Conservation (phyloP, 1,140 invertebrate species). For the Stegodyphus mimosarum region DNA sequence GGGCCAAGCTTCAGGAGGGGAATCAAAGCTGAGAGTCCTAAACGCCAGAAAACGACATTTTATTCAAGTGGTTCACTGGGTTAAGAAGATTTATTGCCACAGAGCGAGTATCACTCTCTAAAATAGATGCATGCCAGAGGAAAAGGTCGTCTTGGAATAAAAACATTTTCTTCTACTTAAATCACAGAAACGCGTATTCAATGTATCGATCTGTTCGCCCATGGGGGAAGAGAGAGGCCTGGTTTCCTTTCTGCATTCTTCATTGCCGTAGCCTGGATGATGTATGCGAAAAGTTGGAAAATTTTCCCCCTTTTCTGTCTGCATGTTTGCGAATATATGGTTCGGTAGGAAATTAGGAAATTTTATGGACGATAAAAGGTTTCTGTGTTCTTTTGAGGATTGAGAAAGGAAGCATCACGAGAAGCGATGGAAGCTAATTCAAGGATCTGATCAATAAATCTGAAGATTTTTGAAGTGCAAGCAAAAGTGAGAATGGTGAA, state of each 20-base stretch:
- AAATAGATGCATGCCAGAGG: conserved; percentile 54
- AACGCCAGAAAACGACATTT: conserved; percentile 46
- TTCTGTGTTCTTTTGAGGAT: not conserved
- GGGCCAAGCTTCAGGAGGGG: conserved; percentile 8
- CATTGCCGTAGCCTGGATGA: conserved; percentile 35
- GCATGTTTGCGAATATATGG: conserved; percentile 34
- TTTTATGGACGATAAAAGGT: conserved; percentile 31
- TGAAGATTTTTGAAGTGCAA: too few relatives aligned
- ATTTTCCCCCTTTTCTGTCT: conserved; percentile 24
- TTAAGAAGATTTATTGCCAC: conserved; percentile 59
- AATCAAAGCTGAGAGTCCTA: conserved; percentile 51
- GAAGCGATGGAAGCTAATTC: too few relatives aligned
- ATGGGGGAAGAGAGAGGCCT: not conserved
- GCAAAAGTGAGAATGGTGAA: too few relatives aligned
- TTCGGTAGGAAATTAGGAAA: conserved; percentile 48
- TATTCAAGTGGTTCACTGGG: conserved; percentile 57
- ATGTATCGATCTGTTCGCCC: conserved; percentile 30
- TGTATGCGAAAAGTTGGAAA: conserved; percentile 52
- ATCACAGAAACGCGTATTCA: conserved; percentile 43
- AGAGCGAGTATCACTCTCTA: conserved; percentile 18
- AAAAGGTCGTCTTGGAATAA: conserved; percentile 23
- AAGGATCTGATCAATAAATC: too few relatives aligned
- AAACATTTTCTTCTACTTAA: conserved; percentile 57
- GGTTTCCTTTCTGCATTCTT: conserved; percentile 11
- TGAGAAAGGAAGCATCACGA: too few relatives aligned